Evolutionary conservation across 2,888 invertebrate genomes (phyloP).

Genomic region (Dromius quadrimaculatus): DNA sequence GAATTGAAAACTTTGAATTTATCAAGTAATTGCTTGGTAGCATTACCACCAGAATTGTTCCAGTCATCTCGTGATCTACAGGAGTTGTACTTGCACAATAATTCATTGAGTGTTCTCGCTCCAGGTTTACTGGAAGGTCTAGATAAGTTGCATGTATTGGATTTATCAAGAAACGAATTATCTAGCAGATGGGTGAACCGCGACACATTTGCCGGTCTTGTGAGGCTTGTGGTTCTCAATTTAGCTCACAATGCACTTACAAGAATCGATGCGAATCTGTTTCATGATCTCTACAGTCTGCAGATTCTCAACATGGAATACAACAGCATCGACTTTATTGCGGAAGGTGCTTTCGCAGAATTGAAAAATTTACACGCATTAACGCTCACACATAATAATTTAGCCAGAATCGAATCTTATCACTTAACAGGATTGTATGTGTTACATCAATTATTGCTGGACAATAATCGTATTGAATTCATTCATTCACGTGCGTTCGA

Average conservation of each 20-base stretch:
- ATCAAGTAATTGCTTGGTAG: constrained; percentile 82
- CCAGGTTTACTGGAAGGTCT: constrained; percentile 81
- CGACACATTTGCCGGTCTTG: constrained; percentile 81
- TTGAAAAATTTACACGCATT: constrained; percentile 83
- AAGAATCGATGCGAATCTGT: constrained; percentile 78
- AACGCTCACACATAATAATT: constrained; percentile 79
- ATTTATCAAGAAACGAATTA: constrained; percentile 80
- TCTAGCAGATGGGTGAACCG: constrained; percentile 83
- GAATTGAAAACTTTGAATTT: constrained; percentile 80
- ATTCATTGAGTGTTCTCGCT: constrained; percentile 80
- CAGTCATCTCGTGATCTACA: constrained; percentile 78
- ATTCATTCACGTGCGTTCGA: constrained; percentile 80
- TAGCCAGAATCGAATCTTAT: constrained; percentile 76
- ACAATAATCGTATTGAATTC: constrained; percentile 78
- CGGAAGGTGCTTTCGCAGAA: constrained; percentile 80
- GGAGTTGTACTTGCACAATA: constrained; percentile 82
- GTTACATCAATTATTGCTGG: constrained; percentile 79
- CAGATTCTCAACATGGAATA: constrained; percentile 81
- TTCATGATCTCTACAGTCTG: constrained; percentile 80
- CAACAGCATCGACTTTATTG: constrained; percentile 77
- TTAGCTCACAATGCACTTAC: constrained; percentile 79
- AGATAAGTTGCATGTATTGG: constrained; percentile 79
- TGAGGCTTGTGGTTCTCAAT: constrained; percentile 80
- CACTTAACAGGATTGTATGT: constrained; percentile 82
- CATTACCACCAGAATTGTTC: constrained; percentile 83